Percentiles rank a stretch among this genome's conserved stretches.
These are phyloP conservation scores for Ammodytes dubius DNA, from an alignment of 2,113 vertebrate genomes.

Conservation along the genomic window DNA sequence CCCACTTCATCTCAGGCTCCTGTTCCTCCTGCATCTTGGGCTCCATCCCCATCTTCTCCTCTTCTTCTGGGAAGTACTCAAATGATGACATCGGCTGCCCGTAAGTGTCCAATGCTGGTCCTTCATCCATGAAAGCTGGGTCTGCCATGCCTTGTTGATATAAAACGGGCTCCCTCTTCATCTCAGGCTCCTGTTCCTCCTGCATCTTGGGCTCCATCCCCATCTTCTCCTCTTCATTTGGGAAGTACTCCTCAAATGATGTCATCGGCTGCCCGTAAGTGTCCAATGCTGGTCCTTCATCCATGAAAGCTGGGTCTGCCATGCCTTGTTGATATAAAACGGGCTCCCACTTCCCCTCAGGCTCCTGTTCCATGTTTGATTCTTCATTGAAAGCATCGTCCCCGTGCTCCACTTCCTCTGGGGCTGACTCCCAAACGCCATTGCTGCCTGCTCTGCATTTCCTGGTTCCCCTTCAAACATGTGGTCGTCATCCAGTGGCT, in stretches of 20 bases:
- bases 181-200: constrained; percentile 11
- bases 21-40: too few relatives aligned
- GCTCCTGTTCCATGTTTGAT: constrained; percentile 35
- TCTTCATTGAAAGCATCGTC: constrained; percentile 6
- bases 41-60: constrained; percentile 1
- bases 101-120: constrained; percentile 10
- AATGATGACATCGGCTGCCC: constrained; percentile 5
- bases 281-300: constrained; percentile 28
- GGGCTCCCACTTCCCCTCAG: background rate
- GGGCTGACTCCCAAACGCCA: background rate
- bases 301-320: background rate
- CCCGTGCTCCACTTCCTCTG: constrained; percentile 4
- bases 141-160: background rate
- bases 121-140: constrained; percentile 8
- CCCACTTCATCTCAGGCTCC: constrained; percentile 18
- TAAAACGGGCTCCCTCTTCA: background rate
- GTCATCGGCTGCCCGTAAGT: constrained; percentile 1
- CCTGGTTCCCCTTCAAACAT: background rate
- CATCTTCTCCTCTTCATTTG: constrained; percentile 12
- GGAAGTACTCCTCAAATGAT: constrained; percentile 7
- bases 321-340: background rate
- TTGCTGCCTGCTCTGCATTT: background rate
- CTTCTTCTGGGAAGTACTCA: constrained; percentile 16
- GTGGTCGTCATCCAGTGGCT: constrained; percentile 1
- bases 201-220: background rate